These are phyloP conservation scores for Apoderus coryli DNA, from an alignment of 2,888 invertebrate species.

Conservation along the genomic window DNA sequence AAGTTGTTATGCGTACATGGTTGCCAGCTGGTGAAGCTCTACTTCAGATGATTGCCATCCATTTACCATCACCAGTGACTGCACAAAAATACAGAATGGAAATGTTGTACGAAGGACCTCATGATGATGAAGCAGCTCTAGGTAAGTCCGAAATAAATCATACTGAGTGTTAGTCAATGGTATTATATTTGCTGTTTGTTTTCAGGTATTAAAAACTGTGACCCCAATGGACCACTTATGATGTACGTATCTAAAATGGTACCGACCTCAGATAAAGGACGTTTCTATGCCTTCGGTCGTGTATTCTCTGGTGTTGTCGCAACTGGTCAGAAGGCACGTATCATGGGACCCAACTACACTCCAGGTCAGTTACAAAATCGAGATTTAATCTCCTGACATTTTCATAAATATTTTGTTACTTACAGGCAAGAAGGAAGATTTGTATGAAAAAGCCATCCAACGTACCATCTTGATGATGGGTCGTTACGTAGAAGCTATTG, in stretches of 20 bases:
- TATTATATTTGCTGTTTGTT: slow-evolving; percentile 1
- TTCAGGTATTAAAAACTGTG: slow-evolving; percentile 53
- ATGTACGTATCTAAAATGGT: slow-evolving; percentile 99
- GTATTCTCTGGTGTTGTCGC: slow-evolving; percentile 91
- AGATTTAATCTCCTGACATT: too few species aligned
- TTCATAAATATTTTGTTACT: too few species aligned
- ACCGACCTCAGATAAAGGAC: slow-evolving; percentile 98
- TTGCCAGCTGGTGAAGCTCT: slow-evolving; percentile 98
- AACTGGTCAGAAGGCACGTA: slow-evolving; percentile 88
- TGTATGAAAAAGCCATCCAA: slow-evolving; percentile 98
- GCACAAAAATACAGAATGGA: slow-evolving; percentile 99
- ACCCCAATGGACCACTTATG: slow-evolving; percentile 95
- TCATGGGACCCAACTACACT: slow-evolving; percentile 97
- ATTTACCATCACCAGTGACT: slow-evolving; percentile 96
- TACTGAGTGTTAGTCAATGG: slow-evolving; percentile 11
- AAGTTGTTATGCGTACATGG: slow-evolving; percentile 98
- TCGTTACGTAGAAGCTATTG: slow-evolving; percentile 97
- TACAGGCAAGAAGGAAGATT: slow-evolving; percentile 99
- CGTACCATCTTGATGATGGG: slow-evolving; percentile 99
- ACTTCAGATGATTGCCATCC: slow-evolving; percentile 99
- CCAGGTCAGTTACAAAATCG: too few species aligned
- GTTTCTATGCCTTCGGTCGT: slow-evolving; percentile 99
- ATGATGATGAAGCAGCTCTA: slow-evolving; percentile 72
- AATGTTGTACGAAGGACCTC: slow-evolving; percentile 98
- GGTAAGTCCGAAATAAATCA: slow-evolving; percentile 16